Evolutionary conservation across 2,797 vertebrate genomes (phyloP).

Genomic region (Ctenochaetus hawaiiensis): DNA sequence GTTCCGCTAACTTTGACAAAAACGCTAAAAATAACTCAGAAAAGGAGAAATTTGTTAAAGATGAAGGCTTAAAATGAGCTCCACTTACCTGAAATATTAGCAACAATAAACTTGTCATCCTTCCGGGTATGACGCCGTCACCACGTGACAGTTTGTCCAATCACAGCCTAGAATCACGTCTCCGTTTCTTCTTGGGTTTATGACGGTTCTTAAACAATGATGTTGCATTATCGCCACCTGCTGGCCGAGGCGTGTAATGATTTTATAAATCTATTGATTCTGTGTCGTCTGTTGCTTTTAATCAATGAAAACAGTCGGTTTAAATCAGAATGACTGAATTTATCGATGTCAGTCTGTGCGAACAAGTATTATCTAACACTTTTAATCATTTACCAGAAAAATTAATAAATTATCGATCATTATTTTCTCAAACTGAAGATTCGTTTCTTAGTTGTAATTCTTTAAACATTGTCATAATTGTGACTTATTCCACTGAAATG

Average conservation of each 20-base stretch:
- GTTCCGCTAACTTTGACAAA: not conserved
- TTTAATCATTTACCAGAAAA: too few relatives aligned
- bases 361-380: too few relatives aligned
- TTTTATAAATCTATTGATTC: not conserved
- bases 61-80: not conserved
- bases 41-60: not conserved
- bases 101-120: slow-evolving; percentile 69
- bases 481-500: too few relatives aligned
- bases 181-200: slow-evolving; percentile 31
- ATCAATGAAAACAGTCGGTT: too few relatives aligned
- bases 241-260: not conserved
- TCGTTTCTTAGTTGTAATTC: too few relatives aligned
- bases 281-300: too few relatives aligned
- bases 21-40: accelerated
- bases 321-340: too few relatives aligned
- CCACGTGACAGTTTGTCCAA: slow-evolving; percentile 51
- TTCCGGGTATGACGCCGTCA: slow-evolving; percentile 56
- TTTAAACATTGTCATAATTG: too few relatives aligned
- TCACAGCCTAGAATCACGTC: not conserved
- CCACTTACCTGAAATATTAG: slow-evolving; percentile 58
- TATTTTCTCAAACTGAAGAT: too few relatives aligned
- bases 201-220: accelerated
- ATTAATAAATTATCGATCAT: too few relatives aligned
- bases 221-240: not conserved
- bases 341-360: too few relatives aligned